Evolutionary conservation across 30 jellyfish, hydroid and myxozoan genomes (phyloP), one percentile per base, ranked within the genome.

Genomic region (Catostylus mosaicus): DNA sequence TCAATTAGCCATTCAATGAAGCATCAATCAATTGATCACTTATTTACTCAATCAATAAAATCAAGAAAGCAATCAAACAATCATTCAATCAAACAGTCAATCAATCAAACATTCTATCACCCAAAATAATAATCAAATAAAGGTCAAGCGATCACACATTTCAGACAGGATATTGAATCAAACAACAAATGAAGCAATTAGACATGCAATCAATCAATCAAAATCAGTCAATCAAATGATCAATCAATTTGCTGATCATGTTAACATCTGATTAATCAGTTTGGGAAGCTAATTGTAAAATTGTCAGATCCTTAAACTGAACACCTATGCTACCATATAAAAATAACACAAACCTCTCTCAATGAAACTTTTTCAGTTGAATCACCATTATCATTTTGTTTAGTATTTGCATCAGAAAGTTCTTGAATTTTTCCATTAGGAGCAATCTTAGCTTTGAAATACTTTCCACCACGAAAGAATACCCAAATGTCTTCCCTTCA

Each of bases 401-500:
- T 72, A 8, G 54, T 73, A 19, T 37, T 54, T 37, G 36, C 78
- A 4, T 82, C 92, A 18, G 45, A 24, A 2, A 43, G 18, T 26
- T 82, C 92, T 43, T 50, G 62, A 51, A 82, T 71, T 52, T 30
- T 77, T 20, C 96, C 96, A 67, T 67, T 67, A 3, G 80, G 61
- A 23, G 91, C 76, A 10, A 92, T 84, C 83, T 77, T 86, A 30
- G 88, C 83, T 67, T 92, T 92, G 66, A 48, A 80, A 56, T 67
- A 66, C 89, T 65, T 80, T 14, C 92, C 95, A 60, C 68, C 67
- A n/a, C 95, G 84, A 48, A 33, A 74, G 81, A 94, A 94, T 0
- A 74, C 93, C 99, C 99, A 94, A 7, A 88, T 68, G 43, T 94
- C 99, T 31, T 94, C 96, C 86, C 99, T 94, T 7, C 30, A 83